phyloP scores from a whole-genome alignment of 2,797 vertebrate genomes.

The Toxotes lorentzi region DNA sequence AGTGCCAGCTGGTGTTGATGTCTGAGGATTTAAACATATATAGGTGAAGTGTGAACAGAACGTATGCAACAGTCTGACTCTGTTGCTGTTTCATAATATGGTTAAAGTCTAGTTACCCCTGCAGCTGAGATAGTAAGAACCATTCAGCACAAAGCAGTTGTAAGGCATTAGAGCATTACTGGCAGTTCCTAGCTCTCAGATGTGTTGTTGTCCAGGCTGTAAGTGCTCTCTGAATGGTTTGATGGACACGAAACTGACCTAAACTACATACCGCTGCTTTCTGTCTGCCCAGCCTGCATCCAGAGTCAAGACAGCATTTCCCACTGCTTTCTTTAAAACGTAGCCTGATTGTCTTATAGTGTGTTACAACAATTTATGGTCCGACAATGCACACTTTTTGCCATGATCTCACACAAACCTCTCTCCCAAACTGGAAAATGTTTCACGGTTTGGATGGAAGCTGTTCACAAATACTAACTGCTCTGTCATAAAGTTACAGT shows the following conservation, averaged over 20 bases:
- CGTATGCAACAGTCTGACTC: background rate
- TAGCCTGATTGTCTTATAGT: background rate
- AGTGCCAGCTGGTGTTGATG: background rate
- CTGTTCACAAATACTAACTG: background rate
- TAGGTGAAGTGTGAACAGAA: background rate
- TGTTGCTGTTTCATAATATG: background rate
- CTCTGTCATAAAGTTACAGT: background rate
- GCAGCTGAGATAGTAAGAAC: background rate
- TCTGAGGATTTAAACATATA: background rate
- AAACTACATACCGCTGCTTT: background rate
- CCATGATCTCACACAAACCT: background rate
- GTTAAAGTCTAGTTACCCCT: background rate
- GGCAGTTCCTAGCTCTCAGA: background rate
- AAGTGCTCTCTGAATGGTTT: conserved; percentile 17
- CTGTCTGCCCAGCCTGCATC: too few relatives aligned
- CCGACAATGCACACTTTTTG: background rate
- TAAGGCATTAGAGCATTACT: too few relatives aligned
- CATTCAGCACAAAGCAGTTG: background rate
- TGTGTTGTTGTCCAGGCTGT: conserved; percentile 6
- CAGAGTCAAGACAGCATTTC: background rate
- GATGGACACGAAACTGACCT: background rate
- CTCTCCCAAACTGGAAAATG: background rate
- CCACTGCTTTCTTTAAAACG: background rate
- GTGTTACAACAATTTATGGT: background rate
- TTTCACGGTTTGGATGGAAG: background rate